Evolutionary conservation across 2,888 invertebrate species (phyloP), one percentile per base, ranked within the genome.

Genomic region (Tribolium freemani): DNA sequence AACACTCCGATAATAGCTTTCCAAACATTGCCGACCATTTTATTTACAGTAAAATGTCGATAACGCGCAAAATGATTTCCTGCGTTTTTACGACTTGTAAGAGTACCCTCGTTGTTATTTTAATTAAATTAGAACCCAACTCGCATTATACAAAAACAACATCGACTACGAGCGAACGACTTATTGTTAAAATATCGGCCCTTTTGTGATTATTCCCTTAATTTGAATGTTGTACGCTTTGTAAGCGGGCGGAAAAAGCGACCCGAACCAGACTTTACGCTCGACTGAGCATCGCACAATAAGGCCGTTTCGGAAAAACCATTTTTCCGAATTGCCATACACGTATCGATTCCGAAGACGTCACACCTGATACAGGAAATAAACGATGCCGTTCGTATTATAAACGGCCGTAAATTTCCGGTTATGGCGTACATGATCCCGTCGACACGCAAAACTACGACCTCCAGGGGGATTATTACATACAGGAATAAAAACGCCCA

Each of bases 331-430:
- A 66, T 66, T 66, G 66, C 56, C 44, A n/a, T 45, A 53, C 45
- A 13, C 13, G 57, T 31, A 56, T 46, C 46, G 63, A 63, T 69
- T 45, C 44, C 38, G 64, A 48, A 71, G 20, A 51, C 58, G 60
- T 60, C 51, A 53, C 66, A 71, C 71, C 71, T 71, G 66, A 71
- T 66, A 71, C 66, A 66, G 71, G 71, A 71, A 66, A 71, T 71
- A 71, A 38, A 71, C 66, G 64, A 64, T 48, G 60, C 64, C 51
- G 64, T 69, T 69, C 50, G 51, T 63, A 64, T 64, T 64, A 64
- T 45, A 48, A 66, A 53, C 58, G 71, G 58, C 66, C 38, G 54
- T 71, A 71, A 71, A 71, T 71, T 66, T 63, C 30, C 53, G 64
- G 54, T 71, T 71, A 71, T 53, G 20, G 66, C 51, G 44, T 51